Percentiles rank a stretch among this genome's conserved stretches.
phyloP scores from a whole-genome alignment of 2,888 invertebrate species.

The Elegia similella region DNA sequence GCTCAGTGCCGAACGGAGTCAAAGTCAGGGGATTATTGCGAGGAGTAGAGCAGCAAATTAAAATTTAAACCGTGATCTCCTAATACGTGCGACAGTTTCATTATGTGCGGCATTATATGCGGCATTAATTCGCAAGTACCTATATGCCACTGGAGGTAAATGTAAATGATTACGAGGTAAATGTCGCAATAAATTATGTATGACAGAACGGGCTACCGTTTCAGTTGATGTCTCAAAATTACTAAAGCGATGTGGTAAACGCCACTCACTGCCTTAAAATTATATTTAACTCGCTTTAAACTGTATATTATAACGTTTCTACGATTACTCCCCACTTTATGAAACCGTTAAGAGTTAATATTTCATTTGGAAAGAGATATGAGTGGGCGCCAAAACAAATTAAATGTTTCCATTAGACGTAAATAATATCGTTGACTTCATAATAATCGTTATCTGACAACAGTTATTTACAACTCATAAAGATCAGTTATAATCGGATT shows the following conservation, averaged over 20 bases:
- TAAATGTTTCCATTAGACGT: slow-evolving; percentile 9
- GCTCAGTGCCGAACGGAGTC: background rate
- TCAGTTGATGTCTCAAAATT: background rate
- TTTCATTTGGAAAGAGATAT: slow-evolving; percentile 1
- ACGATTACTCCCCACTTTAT: background rate
- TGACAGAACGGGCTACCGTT: background rate
- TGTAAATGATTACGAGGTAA: background rate
- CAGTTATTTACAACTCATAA: background rate
- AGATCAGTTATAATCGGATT: slow-evolving; percentile 2
- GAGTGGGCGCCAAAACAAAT: slow-evolving; percentile 11
- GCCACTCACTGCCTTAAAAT: background rate
- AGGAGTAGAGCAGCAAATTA: background rate
- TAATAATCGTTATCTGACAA: slow-evolving; percentile 5
- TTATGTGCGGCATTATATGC: background rate
- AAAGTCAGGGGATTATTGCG: background rate
- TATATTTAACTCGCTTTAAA: background rate
- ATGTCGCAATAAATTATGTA: background rate
- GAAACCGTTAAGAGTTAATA: slow-evolving; percentile 4
- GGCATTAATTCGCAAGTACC: background rate
- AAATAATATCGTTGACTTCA: slow-evolving; percentile 10
- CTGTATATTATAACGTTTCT: background rate
- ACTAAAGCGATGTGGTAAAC: background rate
- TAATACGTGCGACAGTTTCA: background rate
- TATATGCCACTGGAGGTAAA: background rate
- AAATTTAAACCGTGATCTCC: background rate